phyloP scores from a whole-genome alignment of 2,113 vertebrate species.

The Heptranchias perlo region DNA sequence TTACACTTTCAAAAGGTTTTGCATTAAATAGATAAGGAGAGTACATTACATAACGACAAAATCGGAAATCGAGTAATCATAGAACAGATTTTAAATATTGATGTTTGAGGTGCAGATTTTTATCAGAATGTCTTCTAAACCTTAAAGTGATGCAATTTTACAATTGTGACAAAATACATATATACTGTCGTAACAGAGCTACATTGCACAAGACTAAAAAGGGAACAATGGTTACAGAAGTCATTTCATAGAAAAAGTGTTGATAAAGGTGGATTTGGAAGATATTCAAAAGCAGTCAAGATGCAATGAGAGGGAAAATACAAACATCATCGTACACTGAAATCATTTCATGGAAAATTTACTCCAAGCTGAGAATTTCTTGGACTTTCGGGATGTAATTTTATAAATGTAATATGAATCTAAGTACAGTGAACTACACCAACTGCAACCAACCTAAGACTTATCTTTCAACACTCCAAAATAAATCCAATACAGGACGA shows the following conservation, averaged over 20 bases:
- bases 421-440: background rate
- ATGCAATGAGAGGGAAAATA: background rate
- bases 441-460: background rate
- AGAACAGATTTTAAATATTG: background rate
- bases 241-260: too few relatives aligned
- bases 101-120: background rate
- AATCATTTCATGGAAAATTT: background rate
- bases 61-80: background rate
- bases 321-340: background rate
- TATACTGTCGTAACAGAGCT: background rate
- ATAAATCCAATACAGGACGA: background rate
- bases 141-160: background rate
- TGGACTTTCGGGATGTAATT: background rate
- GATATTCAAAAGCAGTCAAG: background rate
- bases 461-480: background rate
- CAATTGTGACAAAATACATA: background rate
- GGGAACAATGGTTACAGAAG: background rate
- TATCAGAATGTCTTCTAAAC: background rate
- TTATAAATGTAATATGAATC: background rate
- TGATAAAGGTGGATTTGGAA: background rate
- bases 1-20: background rate
- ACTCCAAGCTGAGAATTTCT: background rate
- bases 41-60: background rate
- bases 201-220: background rate
- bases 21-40: conserved; percentile 8